These are phyloP conservation scores for Conchocele bisecta DNA, from an alignment of 2,888 invertebrate species.

Conservation along the genomic window DNA sequence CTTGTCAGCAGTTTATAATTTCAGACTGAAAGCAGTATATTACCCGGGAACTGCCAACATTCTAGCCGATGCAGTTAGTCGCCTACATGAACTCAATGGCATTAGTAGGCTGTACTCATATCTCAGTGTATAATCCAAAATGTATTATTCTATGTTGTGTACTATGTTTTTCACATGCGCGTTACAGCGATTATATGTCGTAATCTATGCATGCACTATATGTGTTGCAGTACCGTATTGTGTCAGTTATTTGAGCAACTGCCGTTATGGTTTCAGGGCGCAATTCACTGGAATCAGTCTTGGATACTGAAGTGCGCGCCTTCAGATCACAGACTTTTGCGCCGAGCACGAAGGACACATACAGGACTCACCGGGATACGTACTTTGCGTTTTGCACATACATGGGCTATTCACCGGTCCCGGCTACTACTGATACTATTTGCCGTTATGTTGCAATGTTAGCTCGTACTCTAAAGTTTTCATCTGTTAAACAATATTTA, in stretches of 20 bases:
- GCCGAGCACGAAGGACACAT: too few relatives aligned
- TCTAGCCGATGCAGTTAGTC: too few relatives aligned
- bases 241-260: too few relatives aligned
- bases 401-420: slow-evolving; percentile 10
- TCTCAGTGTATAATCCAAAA: too few relatives aligned
- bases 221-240: too few relatives aligned
- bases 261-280: slow-evolving; percentile 2
- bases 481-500: slow-evolving; percentile 31
- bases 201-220: too few relatives aligned
- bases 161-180: too few relatives aligned
- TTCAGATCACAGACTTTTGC: slow-evolving; percentile 15
- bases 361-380: too few relatives aligned
- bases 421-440: slow-evolving; percentile 4
- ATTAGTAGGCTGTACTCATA: too few relatives aligned
- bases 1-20: slow-evolving; percentile 12
- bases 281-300: not conserved
- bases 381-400: slow-evolving; percentile 10
- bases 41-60: slow-evolving; percentile 4
- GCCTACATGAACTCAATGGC: too few relatives aligned
- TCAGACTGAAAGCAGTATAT: slow-evolving; percentile 17
- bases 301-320: slow-evolving; percentile 17
- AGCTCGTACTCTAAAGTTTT: slow-evolving; percentile 12
- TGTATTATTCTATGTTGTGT: too few relatives aligned
- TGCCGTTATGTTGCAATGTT: slow-evolving; percentile 19
- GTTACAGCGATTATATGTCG: too few relatives aligned